phyloP scores from a whole-genome alignment of 2,113 vertebrate species.

The Pionites leucogaster region DNA sequence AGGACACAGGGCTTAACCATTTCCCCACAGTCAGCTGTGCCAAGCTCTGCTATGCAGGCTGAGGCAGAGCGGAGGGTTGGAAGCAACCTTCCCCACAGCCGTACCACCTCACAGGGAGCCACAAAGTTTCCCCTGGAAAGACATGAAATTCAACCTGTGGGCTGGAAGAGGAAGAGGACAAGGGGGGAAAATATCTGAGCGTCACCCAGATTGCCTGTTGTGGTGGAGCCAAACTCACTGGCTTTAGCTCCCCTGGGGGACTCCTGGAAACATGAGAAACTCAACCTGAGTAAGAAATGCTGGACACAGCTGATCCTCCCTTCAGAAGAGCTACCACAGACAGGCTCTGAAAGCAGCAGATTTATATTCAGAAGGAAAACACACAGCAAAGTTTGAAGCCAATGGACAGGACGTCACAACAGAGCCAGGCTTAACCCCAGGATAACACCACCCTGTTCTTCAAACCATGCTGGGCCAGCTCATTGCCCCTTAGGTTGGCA shows the following conservation, averaged over 20 bases:
- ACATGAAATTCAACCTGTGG: neutral
- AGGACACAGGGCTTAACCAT: accelerated
- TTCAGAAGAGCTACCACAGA: neutral
- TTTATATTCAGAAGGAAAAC: neutral
- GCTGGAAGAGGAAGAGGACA: neutral
- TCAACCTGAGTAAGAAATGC: neutral
- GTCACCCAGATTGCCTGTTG: too few species aligned
- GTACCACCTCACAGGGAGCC: accelerated
- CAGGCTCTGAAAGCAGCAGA: neutral
- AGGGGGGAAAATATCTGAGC: neutral
- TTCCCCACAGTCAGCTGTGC: accelerated
- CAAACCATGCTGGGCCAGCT: neutral
- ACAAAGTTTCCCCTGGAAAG: neutral
- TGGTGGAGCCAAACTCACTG: neutral
- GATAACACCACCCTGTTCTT: neutral
- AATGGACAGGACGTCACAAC: accelerated
- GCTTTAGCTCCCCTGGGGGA: neutral
- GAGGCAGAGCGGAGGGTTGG: neutral
- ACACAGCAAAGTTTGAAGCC: neutral
- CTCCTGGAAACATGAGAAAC: neutral
- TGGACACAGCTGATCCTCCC: neutral
- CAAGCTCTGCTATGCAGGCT: accelerated
- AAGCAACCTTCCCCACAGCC: neutral
- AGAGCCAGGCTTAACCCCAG: neutral
- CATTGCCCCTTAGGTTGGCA: neutral